Conservation (phyloP, 2,113 vertebrate species). For the Odocoileus hemionus region DNA sequence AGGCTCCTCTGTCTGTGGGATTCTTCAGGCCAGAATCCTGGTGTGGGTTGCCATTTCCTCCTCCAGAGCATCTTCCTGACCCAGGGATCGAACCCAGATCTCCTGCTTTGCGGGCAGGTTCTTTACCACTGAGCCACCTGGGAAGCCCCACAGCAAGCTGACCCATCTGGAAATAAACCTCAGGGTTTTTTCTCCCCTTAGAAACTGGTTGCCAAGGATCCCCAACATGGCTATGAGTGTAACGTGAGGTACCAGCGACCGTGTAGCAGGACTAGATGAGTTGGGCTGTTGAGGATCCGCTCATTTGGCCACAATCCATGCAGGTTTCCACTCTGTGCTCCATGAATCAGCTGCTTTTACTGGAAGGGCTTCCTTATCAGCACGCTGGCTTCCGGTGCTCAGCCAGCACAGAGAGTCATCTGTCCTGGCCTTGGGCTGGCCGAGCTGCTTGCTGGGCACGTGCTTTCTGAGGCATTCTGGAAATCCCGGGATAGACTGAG, state of each 20-base stretch:
- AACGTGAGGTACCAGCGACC: neutral
- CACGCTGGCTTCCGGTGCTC: neutral
- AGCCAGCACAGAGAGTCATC: neutral
- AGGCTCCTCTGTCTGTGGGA: neutral
- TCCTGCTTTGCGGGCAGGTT: neutral
- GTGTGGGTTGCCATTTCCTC: neutral
- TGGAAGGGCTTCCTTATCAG: neutral
- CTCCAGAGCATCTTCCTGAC: neutral
- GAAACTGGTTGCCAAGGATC: neutral
- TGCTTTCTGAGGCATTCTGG: neutral
- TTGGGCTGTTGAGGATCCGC: neutral
- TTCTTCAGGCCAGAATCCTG: neutral
- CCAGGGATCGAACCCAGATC: neutral
- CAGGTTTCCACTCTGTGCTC: neutral
- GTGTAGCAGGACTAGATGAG: neutral
- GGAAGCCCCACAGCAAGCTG: neutral
- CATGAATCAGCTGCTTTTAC: neutral
- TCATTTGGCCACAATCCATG: neutral
- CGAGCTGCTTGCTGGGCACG: neutral
- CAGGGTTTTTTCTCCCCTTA: neutral
- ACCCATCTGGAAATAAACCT: neutral
- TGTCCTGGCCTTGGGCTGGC: neutral
- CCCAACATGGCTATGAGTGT: neutral
- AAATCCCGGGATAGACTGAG: neutral
- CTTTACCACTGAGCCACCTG: neutral